phyloP scores from a whole-genome alignment of 2,113 vertebrate species.

The Penelope pileata region DNA sequence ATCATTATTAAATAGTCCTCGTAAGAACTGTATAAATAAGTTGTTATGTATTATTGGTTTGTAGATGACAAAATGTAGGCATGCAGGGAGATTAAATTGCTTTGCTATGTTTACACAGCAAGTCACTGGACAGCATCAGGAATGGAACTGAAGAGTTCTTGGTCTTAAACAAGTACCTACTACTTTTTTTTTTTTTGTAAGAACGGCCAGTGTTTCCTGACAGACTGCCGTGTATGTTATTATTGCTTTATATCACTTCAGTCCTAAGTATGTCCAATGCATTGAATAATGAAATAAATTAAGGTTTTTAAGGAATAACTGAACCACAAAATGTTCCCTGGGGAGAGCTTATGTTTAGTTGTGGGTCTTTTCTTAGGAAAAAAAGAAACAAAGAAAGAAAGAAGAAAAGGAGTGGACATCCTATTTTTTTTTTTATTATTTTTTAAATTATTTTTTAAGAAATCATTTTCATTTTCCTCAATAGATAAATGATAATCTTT shows the following conservation, averaged over 20 bases:
- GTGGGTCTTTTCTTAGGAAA: background rate
- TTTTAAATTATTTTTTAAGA: background rate
- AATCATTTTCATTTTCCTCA: background rate
- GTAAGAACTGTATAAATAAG: background rate
- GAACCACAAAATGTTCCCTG: background rate
- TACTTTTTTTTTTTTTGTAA: background rate
- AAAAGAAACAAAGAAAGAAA: background rate
- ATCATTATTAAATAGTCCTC: background rate
- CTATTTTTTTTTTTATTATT: background rate
- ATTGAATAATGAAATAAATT: slow-evolving; percentile 32
- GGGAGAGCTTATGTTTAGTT: background rate
- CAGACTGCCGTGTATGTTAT: background rate
- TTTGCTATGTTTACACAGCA: background rate
- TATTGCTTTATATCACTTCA: slow-evolving; percentile 1
- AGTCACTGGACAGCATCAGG: background rate
- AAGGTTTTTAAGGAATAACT: slow-evolving; percentile 16
- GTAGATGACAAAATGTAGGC: background rate
- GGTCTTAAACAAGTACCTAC: background rate
- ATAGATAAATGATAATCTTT: background rate
- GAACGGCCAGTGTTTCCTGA: background rate
- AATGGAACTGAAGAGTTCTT: background rate
- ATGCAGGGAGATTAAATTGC: background rate
- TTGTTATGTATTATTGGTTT: background rate
- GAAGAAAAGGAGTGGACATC: background rate
- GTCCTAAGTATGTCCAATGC: background rate